Base-by-base conservation (phyloP, 2,113 vertebrate species). In the Pomatorhinus ruficollis region DNA sequence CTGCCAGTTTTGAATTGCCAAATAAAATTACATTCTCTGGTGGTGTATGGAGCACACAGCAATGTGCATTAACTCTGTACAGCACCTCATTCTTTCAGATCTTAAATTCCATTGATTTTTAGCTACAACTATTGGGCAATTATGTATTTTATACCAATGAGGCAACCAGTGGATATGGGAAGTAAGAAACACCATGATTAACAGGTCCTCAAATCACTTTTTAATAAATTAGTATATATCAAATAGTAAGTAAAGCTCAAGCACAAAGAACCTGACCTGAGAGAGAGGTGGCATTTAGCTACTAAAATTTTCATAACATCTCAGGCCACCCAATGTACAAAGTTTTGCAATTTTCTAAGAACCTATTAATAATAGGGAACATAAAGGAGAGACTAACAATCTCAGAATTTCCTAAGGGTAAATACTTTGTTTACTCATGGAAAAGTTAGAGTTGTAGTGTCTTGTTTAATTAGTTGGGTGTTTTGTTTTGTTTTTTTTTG, bases 281-380 rank as follows among this genome's bases (percentile, higher is more conserved):
- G 9, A 54, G 5, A 44, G 47, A 72, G 33, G 16, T 19, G 12
- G 6, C 79, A 80, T 91, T 80, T n/a, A 27, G 4, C 30, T 75
- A 24, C 25, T 61, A 59, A 83, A 83, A 72, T 59, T 37, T 35
- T 8, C 12, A 19, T 65, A 79, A 33, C 0, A 9, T 75, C 47
- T 42, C 33, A 35, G 49, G 47, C 7, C 18, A 78, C 27, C 8
- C 14, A 54, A 5, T 39, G 15, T 15, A 31, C 10, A 68, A 83
- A 12, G 15, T 82, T 95, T 92, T 5, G 1, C 10, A 88, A 24
- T 16, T 44, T 86, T 57, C 11, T n/a, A 66, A 63, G 45, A 49
- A 22, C 8, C 1, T 53, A n/a, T 39, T 69, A 50, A 30, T 1
- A 0, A 52, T 3, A 65, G 6, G 3, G 6, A 61, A 27, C 21